Evolutionary conservation across 2,888 invertebrate genomes (phyloP), one percentile per base, ranked within the genome.

Genomic region (Drepana falcataria): DNA sequence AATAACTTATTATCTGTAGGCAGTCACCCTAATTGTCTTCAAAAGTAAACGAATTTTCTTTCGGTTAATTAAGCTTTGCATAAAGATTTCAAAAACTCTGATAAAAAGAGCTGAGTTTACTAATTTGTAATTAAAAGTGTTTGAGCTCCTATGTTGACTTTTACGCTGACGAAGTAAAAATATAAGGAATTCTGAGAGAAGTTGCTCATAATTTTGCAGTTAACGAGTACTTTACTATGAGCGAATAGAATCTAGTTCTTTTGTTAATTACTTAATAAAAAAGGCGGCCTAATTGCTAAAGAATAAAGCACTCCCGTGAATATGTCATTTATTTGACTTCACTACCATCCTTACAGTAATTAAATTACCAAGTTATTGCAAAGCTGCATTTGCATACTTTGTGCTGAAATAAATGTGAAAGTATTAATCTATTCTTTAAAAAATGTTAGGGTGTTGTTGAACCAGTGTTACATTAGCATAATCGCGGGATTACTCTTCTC

Each of bases 11-110:
- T 65, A 60, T 61, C 61, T 62, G 65, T 58, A 57, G 61, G 56
- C 61, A 64, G 79, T 71, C 79, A 69, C 67, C 71, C 69, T 69
- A 79, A 78, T 79, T 79, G 76, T 67, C 72, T 70, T 65, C 65
- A 73, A 68, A 69, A 69, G 71, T 75, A 71, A 78, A 79, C 73
- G 73, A 78, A 76, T 81, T 78, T 75, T 68, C 74, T 69, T 73
- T 67, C 77, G 78, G 79, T 83, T 81, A 83, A 83, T 84, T 82
- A 82, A 77, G 81, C 81, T 87, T 88, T 87, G 82, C 86, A 87
- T 87, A 85, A 77, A 83, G 78, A 21, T 21, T 83, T 80, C 77
- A 72, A 71, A 79, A 76, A 69, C 66, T 69, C 74, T 79, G 79
- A 78, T 80, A 65, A 76, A 79, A 83, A 81, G 66, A 75, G 85